phyloP scores from a whole-genome alignment of 2,888 invertebrate genomes.

The Zygothrica quintamaculata region DNA sequence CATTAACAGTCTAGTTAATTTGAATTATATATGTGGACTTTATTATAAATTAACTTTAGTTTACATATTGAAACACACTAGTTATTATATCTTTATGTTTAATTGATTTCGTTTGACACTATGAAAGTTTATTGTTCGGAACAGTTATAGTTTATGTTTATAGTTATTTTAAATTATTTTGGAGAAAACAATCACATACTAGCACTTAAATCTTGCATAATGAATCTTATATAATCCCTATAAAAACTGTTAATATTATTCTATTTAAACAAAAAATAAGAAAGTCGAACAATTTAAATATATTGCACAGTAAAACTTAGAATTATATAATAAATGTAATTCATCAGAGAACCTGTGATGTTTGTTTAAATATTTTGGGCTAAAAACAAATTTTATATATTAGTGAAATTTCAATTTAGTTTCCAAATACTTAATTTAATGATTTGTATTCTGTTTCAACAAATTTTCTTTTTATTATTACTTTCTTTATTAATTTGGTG shows the following conservation, averaged over 20 bases:
- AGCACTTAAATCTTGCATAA: conserved; percentile 43
- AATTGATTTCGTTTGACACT: conserved; percentile 69
- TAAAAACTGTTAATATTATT: conserved; percentile 14
- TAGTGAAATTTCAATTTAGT: too few species aligned
- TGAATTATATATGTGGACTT: conserved; percentile 54
- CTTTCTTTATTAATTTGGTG: conserved; percentile 17
- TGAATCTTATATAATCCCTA: conserved; percentile 35
- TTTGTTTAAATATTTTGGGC: conserved; percentile 25
- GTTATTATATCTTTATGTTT: conserved; percentile 59
- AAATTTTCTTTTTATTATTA: conserved; percentile 15
- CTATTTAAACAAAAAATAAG: conserved; percentile 20
- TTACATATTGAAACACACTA: conserved; percentile 67
- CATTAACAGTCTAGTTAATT: neutral
- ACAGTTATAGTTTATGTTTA: conserved; percentile 52
- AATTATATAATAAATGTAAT: conserved; percentile 66
- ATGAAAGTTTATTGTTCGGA: conserved; percentile 55
- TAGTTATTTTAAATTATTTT: conserved; percentile 30
- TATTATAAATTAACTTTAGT: conserved; percentile 65
- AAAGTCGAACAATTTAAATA: conserved; percentile 39
- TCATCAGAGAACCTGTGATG: conserved; percentile 43
- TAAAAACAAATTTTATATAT: conserved; percentile 33
- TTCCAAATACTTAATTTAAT: conserved; percentile 24
- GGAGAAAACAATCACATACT: conserved; percentile 63
- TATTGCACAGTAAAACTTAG: conserved; percentile 61
- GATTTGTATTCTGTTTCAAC: too few species aligned